Conservation (phyloP, 1,140 invertebrate genomes). For the Euwallacea fornicatus region DNA sequence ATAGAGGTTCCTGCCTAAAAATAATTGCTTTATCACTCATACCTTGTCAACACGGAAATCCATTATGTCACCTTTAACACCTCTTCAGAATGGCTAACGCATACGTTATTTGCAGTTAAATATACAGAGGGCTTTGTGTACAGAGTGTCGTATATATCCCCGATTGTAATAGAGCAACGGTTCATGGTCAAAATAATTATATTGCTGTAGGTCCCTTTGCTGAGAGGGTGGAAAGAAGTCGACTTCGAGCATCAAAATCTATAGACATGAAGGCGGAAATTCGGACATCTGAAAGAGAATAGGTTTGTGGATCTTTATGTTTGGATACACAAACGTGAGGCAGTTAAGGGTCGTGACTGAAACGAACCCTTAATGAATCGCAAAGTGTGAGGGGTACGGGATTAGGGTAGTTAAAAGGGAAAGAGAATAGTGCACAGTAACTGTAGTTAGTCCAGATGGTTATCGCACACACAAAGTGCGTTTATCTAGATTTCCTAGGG, state of each 20-base stretch:
- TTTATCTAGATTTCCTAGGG: constrained; percentile 25
- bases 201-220: constrained; percentile 36
- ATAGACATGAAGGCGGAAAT: background rate
- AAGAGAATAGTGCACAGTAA: constrained; percentile 30
- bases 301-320: background rate
- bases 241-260: constrained; percentile 3
- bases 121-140: background rate
- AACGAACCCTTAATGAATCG: constrained; percentile 37
- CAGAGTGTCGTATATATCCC: constrained; percentile 21
- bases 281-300: background rate
- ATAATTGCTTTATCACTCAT: constrained; percentile 1
- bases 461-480: constrained; percentile 38
- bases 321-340: background rate
- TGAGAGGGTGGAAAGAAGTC: constrained; percentile 22
- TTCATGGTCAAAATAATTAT: constrained; percentile 46
- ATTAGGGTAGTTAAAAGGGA: constrained; percentile 35
- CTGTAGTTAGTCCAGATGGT: constrained; percentile 47
- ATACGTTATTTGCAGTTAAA: constrained; percentile 29
- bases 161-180: constrained; percentile 36
- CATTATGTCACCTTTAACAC: constrained; percentile 17
- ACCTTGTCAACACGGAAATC: constrained; percentile 7
- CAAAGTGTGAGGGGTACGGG: constrained; percentile 31
- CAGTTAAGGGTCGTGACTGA: constrained; percentile 30
- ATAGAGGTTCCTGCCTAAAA: background rate
- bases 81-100: constrained; percentile 18